These are phyloP conservation scores for Altica lythri DNA, from an alignment of 2,888 invertebrate genomes.

Conservation along the genomic window DNA sequence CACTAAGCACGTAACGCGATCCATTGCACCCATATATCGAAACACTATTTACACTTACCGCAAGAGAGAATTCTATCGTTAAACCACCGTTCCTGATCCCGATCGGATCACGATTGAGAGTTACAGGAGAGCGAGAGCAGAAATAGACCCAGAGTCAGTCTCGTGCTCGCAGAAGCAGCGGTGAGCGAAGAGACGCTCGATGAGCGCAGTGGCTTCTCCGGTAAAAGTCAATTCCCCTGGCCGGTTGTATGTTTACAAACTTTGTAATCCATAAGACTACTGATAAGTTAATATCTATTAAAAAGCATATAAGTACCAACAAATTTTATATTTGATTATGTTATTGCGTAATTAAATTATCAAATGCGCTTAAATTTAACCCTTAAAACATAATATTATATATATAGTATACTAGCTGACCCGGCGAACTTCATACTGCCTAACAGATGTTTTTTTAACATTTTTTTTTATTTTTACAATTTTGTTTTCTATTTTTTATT, in stretches of 20 bases:
- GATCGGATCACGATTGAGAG: constrained; percentile 33
- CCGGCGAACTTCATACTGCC: no score
- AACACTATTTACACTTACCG: constrained; percentile 13
- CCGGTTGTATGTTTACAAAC: background rate
- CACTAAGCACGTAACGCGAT: constrained; percentile 29
- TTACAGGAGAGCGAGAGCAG: constrained; percentile 16
- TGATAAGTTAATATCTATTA: no score
- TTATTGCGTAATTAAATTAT: no score
- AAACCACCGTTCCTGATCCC: constrained; percentile 23
- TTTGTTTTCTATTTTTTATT: no score
- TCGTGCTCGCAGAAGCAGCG: constrained; percentile 14
- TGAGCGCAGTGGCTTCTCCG: constrained; percentile 57
- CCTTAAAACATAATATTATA: no score
- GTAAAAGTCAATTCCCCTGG: constrained; percentile 81
- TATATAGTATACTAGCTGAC: no score
- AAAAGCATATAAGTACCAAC: no score
- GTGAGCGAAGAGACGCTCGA: constrained; percentile 9
- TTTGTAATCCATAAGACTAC: no score
- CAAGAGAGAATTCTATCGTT: background rate
- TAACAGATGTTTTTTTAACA: no score
- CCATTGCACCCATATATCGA: constrained; percentile 24
- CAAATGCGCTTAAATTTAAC: no score
- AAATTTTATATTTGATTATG: no score
- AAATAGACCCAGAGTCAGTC: constrained; percentile 35
- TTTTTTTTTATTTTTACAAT: no score